Percentiles rank a stretch among this genome's conserved stretches.
Conservation (phyloP, 1,140 invertebrate genomes). For the Drosophila micromelanica region DNA sequence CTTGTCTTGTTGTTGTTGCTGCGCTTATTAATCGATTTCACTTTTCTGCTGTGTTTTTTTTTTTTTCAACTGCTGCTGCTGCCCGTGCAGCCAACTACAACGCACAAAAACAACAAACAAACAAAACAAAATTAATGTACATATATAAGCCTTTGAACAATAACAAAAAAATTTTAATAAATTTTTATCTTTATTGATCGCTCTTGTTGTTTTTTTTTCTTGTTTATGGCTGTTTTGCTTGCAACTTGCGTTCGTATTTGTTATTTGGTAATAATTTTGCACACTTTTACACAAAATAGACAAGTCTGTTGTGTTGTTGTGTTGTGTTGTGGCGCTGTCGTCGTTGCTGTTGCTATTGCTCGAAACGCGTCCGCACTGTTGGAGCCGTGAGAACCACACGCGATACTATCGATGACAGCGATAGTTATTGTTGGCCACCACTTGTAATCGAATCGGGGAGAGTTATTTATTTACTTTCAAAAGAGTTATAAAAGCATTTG, state of each 20-base stretch:
- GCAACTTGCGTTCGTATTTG: constrained; percentile 27
- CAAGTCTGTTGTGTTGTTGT: constrained; percentile 39
- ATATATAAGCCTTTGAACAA: constrained; percentile 12
- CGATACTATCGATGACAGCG: constrained; percentile 12
- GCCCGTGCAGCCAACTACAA: constrained; percentile 39
- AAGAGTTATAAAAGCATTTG: too few species aligned
- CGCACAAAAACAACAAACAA: constrained; percentile 37
- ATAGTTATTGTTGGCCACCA: background rate
- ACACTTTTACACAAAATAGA: constrained; percentile 42
- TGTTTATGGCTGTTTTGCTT: constrained; percentile 9
- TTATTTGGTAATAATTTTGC: constrained; percentile 47
- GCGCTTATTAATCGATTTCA: constrained; percentile 57
- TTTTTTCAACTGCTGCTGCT: constrained; percentile 23
- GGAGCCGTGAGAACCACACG: background rate
- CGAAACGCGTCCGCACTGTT: constrained; percentile 26
- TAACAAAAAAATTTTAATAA: constrained; percentile 15
- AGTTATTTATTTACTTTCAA: too few species aligned
- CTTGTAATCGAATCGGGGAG: background rate
- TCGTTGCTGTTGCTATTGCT: constrained; percentile 51
- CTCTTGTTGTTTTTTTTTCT: constrained; percentile 5
- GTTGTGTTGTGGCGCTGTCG: constrained; percentile 51
- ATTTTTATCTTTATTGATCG: background rate
- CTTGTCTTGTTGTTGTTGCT: constrained; percentile 31
- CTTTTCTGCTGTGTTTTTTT: constrained; percentile 45
- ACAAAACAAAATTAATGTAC: constrained; percentile 2